These are phyloP conservation scores for Sphecodes monilicornis DNA, from an alignment of 2,888 invertebrate species.

Conservation along the genomic window DNA sequence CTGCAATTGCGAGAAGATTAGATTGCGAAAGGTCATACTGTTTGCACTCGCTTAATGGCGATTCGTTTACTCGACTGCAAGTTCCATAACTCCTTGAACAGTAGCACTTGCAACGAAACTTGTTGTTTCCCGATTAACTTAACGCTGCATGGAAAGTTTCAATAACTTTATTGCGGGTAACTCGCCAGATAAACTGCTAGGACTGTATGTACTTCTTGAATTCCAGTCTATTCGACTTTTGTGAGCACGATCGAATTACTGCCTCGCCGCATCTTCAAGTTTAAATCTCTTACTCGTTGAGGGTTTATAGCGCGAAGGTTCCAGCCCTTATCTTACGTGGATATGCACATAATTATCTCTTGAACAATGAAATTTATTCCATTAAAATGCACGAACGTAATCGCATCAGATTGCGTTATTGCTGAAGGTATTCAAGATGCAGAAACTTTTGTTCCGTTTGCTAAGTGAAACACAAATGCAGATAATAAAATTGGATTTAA, in stretches of 20 bases:
- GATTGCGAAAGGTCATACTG: background rate
- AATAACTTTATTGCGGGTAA: slow-evolving; percentile 16
- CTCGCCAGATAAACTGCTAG: slow-evolving; percentile 3
- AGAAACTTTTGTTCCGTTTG: no score
- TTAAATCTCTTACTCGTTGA: background rate
- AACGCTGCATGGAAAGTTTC: slow-evolving; percentile 15
- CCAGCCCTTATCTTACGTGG: background rate
- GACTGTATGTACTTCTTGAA: slow-evolving; percentile 4
- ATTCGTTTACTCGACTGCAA: background rate
- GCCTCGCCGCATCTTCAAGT: background rate
- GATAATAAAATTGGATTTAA: no score
- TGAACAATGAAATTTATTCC: background rate
- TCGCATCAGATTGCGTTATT: no score
- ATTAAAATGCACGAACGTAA: no score
- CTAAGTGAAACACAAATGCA: no score
- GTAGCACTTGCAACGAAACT: slow-evolving; percentile 2
- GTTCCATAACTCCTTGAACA: slow-evolving; percentile 10
- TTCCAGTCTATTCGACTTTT: background rate
- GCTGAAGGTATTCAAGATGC: no score
- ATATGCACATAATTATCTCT: background rate
- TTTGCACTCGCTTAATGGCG: background rate
- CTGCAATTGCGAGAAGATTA: background rate
- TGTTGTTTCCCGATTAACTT: slow-evolving; percentile 23
- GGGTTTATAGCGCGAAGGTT: background rate
- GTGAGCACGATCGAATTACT: background rate